Evolutionary conservation across 2,888 invertebrate genomes (phyloP).

Genomic region (Lycocerus yunnanus): DNA sequence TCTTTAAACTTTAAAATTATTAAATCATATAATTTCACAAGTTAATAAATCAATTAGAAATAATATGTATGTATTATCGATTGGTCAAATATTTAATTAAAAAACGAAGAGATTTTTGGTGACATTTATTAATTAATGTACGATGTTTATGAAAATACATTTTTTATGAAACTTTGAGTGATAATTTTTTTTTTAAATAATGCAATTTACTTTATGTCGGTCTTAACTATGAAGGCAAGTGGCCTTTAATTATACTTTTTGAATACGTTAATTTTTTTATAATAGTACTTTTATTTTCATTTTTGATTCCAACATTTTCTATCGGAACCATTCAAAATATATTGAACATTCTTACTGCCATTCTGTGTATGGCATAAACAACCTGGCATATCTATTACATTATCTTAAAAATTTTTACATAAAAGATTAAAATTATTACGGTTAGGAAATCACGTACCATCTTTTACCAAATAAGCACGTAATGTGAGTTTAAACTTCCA

Average conservation of each 20-base stretch:
- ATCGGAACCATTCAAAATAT: not conserved
- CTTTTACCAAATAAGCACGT: constrained; percentile 23
- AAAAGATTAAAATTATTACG: constrained; percentile 7
- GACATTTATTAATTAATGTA: no score
- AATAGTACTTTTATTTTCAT: not conserved
- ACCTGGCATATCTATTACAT: not conserved
- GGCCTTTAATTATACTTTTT: not conserved
- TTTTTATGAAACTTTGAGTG: no score
- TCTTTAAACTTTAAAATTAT: no score
- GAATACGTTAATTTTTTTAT: not conserved
- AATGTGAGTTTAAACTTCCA: constrained; percentile 18
- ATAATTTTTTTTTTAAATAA: no score
- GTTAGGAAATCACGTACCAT: constrained; percentile 21
- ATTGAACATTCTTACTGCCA: not conserved
- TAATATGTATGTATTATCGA: no score
- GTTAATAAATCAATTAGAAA: no score
- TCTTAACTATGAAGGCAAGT: no score
- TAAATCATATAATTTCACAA: no score
- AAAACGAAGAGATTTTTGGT: no score
- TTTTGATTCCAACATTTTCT: not conserved
- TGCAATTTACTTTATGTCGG: no score
- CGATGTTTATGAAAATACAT: no score
- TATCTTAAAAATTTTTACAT: not conserved
- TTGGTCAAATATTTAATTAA: not conserved
- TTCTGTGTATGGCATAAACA: not conserved